Evolutionary conservation across 2,113 vertebrate genomes (phyloP).

Genomic region (Periophthalmodon schlosseri): DNA sequence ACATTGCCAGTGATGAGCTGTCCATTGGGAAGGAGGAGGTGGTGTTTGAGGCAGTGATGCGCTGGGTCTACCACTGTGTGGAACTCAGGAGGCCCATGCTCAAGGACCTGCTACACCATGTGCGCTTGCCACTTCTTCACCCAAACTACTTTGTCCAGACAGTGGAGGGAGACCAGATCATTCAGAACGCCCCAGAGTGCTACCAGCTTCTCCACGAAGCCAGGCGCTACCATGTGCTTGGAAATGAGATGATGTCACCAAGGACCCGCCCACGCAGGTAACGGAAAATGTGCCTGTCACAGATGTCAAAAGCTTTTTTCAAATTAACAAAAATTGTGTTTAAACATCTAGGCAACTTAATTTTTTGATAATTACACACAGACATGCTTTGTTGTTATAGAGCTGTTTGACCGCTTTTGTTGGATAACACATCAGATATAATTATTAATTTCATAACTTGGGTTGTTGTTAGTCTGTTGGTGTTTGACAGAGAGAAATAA

Average conservation of each 20-base stretch:
- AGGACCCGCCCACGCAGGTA: conserved; percentile 96
- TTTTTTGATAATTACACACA: neutral
- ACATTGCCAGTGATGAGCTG: conserved; percentile 90
- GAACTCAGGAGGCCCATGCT: conserved; percentile 86
- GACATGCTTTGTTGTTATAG: neutral
- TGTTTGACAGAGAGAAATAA: neutral
- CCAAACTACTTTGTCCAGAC: conserved; percentile 99
- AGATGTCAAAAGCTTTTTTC: neutral
- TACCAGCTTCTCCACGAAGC: conserved; percentile 97
- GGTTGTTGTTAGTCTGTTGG: conserved; percentile 13
- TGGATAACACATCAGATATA: neutral
- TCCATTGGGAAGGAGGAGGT: conserved; percentile 90
- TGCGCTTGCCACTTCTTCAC: conserved; percentile 91
- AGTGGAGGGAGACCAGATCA: conserved; percentile 95
- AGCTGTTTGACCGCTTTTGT: neutral
- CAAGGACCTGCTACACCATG: conserved; percentile 90
- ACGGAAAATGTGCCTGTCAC: neutral
- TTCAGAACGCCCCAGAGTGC: conserved; percentile 95
- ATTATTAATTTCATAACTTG: conserved; percentile 22
- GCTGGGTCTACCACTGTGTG: conserved; percentile 91
- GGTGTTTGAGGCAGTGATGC: conserved; percentile 96
- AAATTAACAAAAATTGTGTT: neutral
- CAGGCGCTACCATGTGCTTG: conserved; percentile 94
- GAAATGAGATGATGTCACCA: conserved; percentile 99
- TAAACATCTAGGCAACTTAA: neutral